Evolutionary conservation across 1,140 invertebrate species (phyloP), one percentile per base, ranked within the genome.

Genomic region (Drosophila nigromelanica): DNA sequence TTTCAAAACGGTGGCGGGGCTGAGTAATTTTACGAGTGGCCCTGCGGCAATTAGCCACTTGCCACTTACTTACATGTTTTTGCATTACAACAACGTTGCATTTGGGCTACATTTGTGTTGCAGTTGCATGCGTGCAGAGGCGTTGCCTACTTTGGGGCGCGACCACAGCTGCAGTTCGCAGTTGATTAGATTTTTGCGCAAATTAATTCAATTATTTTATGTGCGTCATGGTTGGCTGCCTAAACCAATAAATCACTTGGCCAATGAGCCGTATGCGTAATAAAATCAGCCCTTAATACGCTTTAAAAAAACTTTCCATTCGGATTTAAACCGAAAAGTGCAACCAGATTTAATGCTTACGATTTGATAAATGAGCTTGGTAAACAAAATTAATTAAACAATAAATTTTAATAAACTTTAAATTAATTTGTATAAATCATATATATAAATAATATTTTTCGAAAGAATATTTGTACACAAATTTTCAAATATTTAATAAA

Each of bases 221-320:
- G 24, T 47, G 24, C 42, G 14, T 45, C 30, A 37, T 39, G 24
- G 48, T 24, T 18, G 43, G 14, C 55, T 24, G 33, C 35, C 62
- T 42, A 66, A 67, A 64, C 60, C 39, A 52, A 58, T 48, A 50
- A 64, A 5, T 35, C 24, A n/a, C 7, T 18, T 33, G 24, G 8
- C 14, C 50, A 72, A 71, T 61, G 66, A 56, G 69, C 62, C 81
- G 82, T 78, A 81, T 70, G 43, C 70, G 75, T 74, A 76, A 87
- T 87, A 61, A 47, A 78, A 66, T 78, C 69, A 66, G 66, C 39
- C n/a, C 35, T 42, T 43, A 35, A 54, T 56, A 18, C 24, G 51
- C 52, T 27, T 45, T 6, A 62, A 62, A 61, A 27, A 51, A 40
- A 43, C 21, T 40, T 59, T 61, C 3, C 18, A 27, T 12, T 30